Evolutionary conservation across 2,888 invertebrate genomes (phyloP).

Genomic region (Mamestra brassicae): DNA sequence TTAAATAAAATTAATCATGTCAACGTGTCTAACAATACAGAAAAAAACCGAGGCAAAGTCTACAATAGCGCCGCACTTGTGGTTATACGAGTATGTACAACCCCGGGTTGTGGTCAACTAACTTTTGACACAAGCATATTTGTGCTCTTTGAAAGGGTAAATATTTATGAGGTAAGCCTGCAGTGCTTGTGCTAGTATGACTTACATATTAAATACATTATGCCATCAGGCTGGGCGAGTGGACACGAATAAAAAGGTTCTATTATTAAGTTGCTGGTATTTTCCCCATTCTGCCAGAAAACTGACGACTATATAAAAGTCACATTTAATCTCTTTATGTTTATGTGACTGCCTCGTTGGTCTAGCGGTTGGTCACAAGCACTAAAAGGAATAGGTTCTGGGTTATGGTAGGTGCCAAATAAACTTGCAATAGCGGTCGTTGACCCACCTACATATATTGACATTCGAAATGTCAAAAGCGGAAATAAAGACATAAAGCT

Average conservation of each 20-base stretch:
- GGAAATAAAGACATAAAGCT: too few species aligned
- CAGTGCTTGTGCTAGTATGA: not conserved
- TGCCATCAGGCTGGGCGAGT: not conserved
- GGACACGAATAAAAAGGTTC: not conserved
- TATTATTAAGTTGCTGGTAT: not conserved
- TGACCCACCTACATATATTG: too few species aligned
- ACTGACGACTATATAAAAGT: not conserved
- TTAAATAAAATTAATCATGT: constrained; percentile 3
- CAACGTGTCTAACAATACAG: not conserved
- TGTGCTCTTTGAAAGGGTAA: constrained; percentile 12
- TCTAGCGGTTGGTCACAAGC: too few species aligned
- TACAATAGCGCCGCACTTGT: constrained; percentile 8
- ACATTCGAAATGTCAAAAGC: too few species aligned
- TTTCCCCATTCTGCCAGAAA: not conserved
- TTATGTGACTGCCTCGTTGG: too few species aligned
- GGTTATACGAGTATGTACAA: constrained; percentile 5
- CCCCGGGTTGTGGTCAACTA: constrained; percentile 30
- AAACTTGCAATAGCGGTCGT: too few species aligned
- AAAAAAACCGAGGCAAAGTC: not conserved
- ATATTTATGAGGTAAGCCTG: constrained; percentile 30
- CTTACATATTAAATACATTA: constrained; percentile 14
- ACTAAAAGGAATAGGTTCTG: too few species aligned
- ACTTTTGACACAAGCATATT: constrained; percentile 35
- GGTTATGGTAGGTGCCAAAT: too few species aligned
- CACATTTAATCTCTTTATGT: too few species aligned